Base-by-base conservation (phyloP, 2,888 invertebrate species). In the Disparrhopalites patrizii region DNA sequence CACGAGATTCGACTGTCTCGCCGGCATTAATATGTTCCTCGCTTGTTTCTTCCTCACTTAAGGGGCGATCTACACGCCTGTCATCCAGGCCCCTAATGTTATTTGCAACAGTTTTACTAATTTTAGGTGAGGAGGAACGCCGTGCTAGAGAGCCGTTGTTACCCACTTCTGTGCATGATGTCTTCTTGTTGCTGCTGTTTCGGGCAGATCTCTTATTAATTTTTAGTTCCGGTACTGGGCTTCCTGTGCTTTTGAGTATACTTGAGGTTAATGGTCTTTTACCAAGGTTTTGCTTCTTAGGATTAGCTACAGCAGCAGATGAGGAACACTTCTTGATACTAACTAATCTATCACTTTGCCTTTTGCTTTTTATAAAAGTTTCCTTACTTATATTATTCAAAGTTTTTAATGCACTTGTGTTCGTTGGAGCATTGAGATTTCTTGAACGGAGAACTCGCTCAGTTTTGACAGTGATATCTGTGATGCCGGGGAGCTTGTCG, bases 391-490 rank as follows among this genome's bases (percentile, higher is more conserved):
- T 23, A 47, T 47, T 47, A 60, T 60, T 28, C 43, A 47, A 60
- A 43, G 60, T 43, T 30, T 60, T 60, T 28, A 60, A 28, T 47
- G 40, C 28, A 47, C 47, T 47, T 5, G 52, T 66, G 8, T 25
- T 65, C n/a, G 64, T 62, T 18, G 68, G 36, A 30, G 68, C 60
- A 67, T 73, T 71, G 5, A 70, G 36, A 65, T 73, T 73, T 52
- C 71, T 33, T 15, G 73, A 73, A 3, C 73, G 68, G 2, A 73
- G 55, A n/a, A 73, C 69, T 57, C 71, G 62, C 23, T 67, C 67
- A 8, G 67, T 38, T 27, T 65, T 50, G 15, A 28, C 23, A 7
- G 23, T 40, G 13, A 13, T 30, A 36, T 15, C 38, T 27, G 61
- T 40, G n/a, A 23, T 43, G 18, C 51, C 18, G 58, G 36, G 27